Evolutionary conservation across 2,797 vertebrate species (phyloP).

Genomic region (Tangara arthus): DNA sequence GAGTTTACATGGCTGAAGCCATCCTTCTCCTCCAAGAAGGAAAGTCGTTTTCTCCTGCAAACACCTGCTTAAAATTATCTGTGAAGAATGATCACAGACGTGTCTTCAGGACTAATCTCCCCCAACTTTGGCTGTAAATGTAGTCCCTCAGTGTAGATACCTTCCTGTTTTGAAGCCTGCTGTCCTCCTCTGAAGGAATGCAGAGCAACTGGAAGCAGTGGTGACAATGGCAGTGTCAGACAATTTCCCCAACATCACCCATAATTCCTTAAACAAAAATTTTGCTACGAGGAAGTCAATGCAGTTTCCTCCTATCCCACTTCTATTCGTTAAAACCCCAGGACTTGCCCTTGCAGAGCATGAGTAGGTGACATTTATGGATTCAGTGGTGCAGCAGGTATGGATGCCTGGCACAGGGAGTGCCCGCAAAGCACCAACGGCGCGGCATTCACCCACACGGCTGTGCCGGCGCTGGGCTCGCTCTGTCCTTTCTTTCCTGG

Average conservation of each 20-base stretch:
- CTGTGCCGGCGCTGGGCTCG: rapidly evolving
- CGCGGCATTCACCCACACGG: rapidly evolving
- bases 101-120: not conserved
- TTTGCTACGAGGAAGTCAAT: not conserved
- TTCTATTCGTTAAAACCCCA: not conserved
- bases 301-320: not conserved
- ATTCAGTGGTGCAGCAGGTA: not conserved
- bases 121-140: not conserved
- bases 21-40: not conserved
- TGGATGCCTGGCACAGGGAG: not conserved
- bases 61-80: not conserved
- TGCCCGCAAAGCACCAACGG: rapidly evolving
- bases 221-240: not conserved
- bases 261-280: not conserved
- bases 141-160: not conserved
- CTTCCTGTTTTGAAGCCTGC: not conserved
- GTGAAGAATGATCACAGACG: not conserved
- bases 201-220: not conserved
- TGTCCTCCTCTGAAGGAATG: not conserved
- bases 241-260: not conserved
- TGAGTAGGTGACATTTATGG: not conserved
- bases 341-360: not conserved
- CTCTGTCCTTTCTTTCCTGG: not conserved
- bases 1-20: not conserved
- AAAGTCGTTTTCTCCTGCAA: not conserved